Base-by-base conservation (phyloP, 2,888 invertebrate species). In the Globia sparganii region DNA sequence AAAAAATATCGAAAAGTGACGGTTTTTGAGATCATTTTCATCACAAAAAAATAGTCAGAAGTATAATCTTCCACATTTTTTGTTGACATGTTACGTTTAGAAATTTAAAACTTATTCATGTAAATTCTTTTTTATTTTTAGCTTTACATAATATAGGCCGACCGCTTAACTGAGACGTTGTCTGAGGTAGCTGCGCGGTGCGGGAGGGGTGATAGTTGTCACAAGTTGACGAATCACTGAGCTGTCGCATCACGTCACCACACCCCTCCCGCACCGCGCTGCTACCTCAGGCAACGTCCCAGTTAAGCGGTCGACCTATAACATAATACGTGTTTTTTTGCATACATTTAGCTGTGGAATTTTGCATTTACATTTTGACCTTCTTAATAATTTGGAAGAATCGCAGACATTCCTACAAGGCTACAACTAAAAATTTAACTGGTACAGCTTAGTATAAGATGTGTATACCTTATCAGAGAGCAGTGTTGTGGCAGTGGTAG, bases 281-380 rank as follows among this genome's bases (percentile, higher is more conserved):
- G n/a, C n/a, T n/a, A n/a, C n/a, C n/a, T n/a, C n/a, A n/a, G n/a
- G n/a, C n/a, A n/a, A n/a, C n/a, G n/a, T n/a, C n/a, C n/a, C n/a
- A n/a, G n/a, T n/a, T n/a, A n/a, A n/a, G n/a, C n/a, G n/a, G n/a
- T n/a, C n/a, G n/a, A n/a, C n/a, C n/a, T n/a, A n/a, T 61, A 61
- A 34, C 25, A 40, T 40, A 31, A 28, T 6, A 31, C 31, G 18
- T 49, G n/a, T 62, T 40, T 53, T 13, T 56, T 34, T 53, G 31
- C 40, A 46, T 53, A 62, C 8, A 25, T 61, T 61, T 8, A 37
- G 11, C 34, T 25, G 1, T 31, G 28, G 31, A n/a, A 61, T 75
- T 75, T 75, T 40, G n/a, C 11, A 59, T 74, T 25, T 25, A 28
- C 4, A 40, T 72, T 46, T 49, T 37, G 4, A 37, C 68, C 37